Evolutionary conservation across 2,888 invertebrate species (phyloP), one percentile per base, ranked within the genome.

Genomic region (Drosophila histrio): DNA sequence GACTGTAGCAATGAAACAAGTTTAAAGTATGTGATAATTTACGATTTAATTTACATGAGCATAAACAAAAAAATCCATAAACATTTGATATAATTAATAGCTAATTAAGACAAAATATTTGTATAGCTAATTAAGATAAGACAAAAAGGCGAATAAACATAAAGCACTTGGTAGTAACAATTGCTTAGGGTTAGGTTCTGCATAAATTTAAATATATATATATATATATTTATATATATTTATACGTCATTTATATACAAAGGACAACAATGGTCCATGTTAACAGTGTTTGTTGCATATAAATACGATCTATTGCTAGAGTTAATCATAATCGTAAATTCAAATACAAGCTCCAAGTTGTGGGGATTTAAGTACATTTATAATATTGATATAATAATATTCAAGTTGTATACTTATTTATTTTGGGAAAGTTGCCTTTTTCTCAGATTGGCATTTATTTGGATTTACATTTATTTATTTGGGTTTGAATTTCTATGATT

Each of bases 111-210:
- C 49, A 62, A 68, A 67, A 67, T 36, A 50, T 72, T 36, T 47
- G 41, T 73, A 46, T 69, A 69, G 73, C 76, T 80, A 77, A 69
- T 78, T 67, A 65, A 64, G 67, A 64, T 59, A 60, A 46, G 73
- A 74, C 46, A 58, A 62, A 81, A 82, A 79, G 79, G 79, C 83
- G 74, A 57, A 74, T 56, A 56, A 81, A 81, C 71, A 58, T 85
- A 82, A 82, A 82, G 86, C 86, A 82, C 83, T 82, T 66, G 82
- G 66, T 75, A 79, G 66, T 75, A 79, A 85, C 80, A 85, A 85
- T 82, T 82, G 86, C 86, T 82, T 82, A 75, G 80, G 76, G 72
- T 77, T 71, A 74, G 60, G 46, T 69, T 59, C 13, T 61, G 52
- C 59, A 67, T 65, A 49, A 62, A 60, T 76, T 36, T 53, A 50